Conservation (phyloP, 2,888 invertebrate genomes). For the Macrophya annulata region DNA sequence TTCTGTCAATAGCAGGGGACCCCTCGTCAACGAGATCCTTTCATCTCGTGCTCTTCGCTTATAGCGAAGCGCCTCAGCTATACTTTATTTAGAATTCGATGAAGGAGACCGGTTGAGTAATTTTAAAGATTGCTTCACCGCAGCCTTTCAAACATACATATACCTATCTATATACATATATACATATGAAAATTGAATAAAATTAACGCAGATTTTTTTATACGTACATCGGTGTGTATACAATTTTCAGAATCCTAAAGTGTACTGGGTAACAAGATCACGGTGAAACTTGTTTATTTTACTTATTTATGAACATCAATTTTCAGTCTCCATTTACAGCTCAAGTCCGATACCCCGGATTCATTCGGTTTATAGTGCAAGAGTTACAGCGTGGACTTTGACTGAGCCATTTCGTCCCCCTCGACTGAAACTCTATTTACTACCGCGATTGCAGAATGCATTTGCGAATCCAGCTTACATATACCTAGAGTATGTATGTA, state of each 20-base stretch:
- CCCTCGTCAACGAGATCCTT: constrained; percentile 44
- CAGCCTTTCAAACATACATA: not conserved
- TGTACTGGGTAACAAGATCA: not conserved
- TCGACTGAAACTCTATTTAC: constrained; percentile 2
- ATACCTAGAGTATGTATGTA: not conserved
- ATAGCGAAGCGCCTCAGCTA: not conserved
- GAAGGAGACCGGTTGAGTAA: not conserved
- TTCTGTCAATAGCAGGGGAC: constrained; percentile 46
- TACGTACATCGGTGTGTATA: not conserved
- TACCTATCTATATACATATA: not conserved
- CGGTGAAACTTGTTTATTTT: constrained; percentile 5
- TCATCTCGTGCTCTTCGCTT: constrained; percentile 23
- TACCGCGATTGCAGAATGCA: not conserved
- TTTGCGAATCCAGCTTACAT: not conserved
- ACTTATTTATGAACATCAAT: constrained; percentile 30
- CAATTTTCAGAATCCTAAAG: not conserved
- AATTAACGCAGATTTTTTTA: not conserved
- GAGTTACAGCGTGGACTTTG: constrained; percentile 35
- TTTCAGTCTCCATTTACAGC: constrained; percentile 21
- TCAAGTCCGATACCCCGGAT: constrained; percentile 7
- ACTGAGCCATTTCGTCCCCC: constrained; percentile 26
- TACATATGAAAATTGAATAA: not conserved
- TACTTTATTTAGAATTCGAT: constrained; percentile 34
- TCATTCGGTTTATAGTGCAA: constrained; percentile 20
- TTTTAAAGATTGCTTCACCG: constrained; percentile 17